phyloP scores from a whole-genome alignment of 1,140 invertebrate species.

The Colletes latitarsis region DNA sequence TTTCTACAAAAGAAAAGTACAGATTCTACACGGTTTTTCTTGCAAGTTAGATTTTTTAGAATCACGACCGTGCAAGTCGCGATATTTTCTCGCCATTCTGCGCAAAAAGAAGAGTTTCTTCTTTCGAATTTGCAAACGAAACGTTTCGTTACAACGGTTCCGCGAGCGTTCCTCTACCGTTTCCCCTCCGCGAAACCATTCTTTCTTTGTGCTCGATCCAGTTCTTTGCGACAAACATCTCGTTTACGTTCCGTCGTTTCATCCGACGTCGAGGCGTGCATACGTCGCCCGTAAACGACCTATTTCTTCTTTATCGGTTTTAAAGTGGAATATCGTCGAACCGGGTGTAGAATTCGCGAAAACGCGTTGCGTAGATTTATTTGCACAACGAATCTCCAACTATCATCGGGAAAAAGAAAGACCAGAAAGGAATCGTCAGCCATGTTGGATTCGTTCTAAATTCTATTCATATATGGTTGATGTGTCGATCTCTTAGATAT shows the following conservation, averaged over 20 bases:
- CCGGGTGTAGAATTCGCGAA: not conserved
- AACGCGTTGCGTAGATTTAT: constrained; percentile 10
- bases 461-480: too few species aligned
- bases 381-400: constrained; percentile 65
- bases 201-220: not conserved
- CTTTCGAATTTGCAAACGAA: too few species aligned
- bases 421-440: too few species aligned
- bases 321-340: not conserved
- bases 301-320: not conserved
- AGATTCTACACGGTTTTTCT: too few species aligned
- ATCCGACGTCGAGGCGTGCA: not conserved
- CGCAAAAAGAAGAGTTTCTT: too few species aligned
- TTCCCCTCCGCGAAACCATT: not conserved
- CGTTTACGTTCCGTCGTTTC: not conserved
- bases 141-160: not conserved
- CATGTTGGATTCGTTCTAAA: too few species aligned
- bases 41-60: too few species aligned
- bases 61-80: too few species aligned
- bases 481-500: too few species aligned
- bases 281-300: not conserved
- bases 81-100: too few species aligned
- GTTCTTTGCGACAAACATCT: not conserved
- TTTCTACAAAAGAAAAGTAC: too few species aligned
- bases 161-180: not conserved
- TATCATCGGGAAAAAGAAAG: too few species aligned